Evolutionary conservation across 2,888 invertebrate genomes (phyloP).

Genomic region (Slavum lentiscoides): DNA sequence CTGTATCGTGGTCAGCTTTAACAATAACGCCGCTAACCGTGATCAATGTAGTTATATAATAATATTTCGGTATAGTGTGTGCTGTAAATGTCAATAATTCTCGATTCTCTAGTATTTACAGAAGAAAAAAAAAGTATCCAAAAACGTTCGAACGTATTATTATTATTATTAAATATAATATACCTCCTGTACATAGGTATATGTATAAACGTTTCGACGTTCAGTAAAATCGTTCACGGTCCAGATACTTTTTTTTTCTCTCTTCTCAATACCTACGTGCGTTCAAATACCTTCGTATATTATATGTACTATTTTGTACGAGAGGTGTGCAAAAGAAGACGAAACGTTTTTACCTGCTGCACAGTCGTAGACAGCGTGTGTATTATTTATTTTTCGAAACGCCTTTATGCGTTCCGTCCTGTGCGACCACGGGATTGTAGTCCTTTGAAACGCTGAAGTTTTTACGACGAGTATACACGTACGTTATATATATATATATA

Average conservation of each 20-base stretch:
- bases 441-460: neutral
- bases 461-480: constrained; percentile 1
- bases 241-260: neutral
- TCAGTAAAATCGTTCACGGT: neutral
- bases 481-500: neutral
- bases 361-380: too few relatives aligned
- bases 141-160: neutral
- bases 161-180: neutral
- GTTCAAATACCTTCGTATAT: too few relatives aligned
- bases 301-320: too few relatives aligned
- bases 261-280: too few relatives aligned
- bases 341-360: neutral
- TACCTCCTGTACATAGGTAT: too few relatives aligned
- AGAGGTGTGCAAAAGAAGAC: neutral
- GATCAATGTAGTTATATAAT: too few relatives aligned
- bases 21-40: neutral
- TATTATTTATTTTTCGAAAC: neutral
- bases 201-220: neutral
- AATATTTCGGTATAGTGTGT: too few relatives aligned
- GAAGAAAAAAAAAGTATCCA: too few relatives aligned
- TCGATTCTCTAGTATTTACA: neutral
- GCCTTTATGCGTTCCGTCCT: neutral
- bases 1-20: neutral
- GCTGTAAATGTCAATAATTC: too few relatives aligned
- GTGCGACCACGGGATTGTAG: neutral